Evolutionary conservation across 2,113 vertebrate genomes (phyloP).

Genomic region (Chrysemys picta): DNA sequence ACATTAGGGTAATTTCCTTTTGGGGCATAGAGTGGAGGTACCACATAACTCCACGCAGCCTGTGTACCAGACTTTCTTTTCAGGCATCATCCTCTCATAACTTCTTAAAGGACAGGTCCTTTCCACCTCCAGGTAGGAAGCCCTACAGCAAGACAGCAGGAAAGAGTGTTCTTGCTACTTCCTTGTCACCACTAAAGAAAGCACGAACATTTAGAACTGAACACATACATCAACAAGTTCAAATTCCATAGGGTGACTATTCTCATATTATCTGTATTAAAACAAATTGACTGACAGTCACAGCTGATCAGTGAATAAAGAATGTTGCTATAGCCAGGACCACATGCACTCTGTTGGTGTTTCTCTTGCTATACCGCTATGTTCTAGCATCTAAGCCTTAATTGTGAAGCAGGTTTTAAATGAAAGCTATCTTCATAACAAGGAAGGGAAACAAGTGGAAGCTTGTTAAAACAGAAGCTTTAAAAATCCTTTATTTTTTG

Average conservation of each 20-base stretch:
- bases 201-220: not conserved
- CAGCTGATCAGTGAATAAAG: not conserved
- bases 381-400: not conserved
- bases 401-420: not conserved
- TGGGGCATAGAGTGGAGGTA: not conserved
- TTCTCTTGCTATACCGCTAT: not conserved
- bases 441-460: not conserved
- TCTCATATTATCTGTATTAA: not conserved
- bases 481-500: not conserved
- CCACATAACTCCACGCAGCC: not conserved
- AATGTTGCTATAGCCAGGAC: not conserved
- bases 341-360: not conserved
- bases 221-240: not conserved
- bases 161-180: not conserved
- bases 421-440: not conserved
- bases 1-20: not conserved
- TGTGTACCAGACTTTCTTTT: not conserved
- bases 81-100: not conserved
- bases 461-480: not conserved
- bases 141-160: not conserved
- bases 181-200: not conserved
- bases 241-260: not conserved
- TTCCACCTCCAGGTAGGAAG: not conserved
- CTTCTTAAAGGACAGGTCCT: not conserved
- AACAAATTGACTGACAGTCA: not conserved